Base-by-base conservation (phyloP, 2,113 vertebrate species). In the Labeo catla region DNA sequence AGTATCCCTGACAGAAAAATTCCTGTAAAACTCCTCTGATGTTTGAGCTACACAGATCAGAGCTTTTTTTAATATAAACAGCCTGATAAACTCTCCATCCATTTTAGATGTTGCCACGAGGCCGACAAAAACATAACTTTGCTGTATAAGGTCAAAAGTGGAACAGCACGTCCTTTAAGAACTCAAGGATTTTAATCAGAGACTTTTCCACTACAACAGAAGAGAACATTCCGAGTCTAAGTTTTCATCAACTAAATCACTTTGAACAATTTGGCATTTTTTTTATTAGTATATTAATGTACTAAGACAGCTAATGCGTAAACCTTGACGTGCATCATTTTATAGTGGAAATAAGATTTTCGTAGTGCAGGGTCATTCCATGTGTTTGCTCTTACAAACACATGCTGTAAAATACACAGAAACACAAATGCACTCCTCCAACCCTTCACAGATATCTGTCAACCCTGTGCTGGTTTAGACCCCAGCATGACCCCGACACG, bases 401-500 rank as follows among this genome's bases (percentile, higher is more conserved):
- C 34, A 43, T 1, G 16, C 39, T 66, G 43, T 28, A 47, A 65
- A 47, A 73, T 9, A 23, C 23, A 87, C 74, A 83, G 43, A 83
- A 68, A 88, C 54, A 68, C 45, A 86, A 49, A 21, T 9, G 21
- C 65, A 16, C 28, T 54, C 50, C 19, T 49, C 54, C 77, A 80
- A n/a, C 19, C 36, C 19, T 61, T 61, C 77, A 63, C 77, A 63
- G 77, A 63, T 45, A 85, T 85, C 79, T 16, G 59, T 81, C 79
- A 81, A 65, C 61, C 43, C 54, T 28, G 28, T 9, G n/a, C 78
- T 59, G 13, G 57, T 78, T 23, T 36, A 7, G 45, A 73, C 61
- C 84, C 66, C 84, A 86, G 70, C 88, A 61, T 82, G 82, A 77
- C 66, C 88, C 85, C 80, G 19, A 63, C 70, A 54, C 43, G 76